Conservation (phyloP, 2,113 vertebrate genomes). For the Motacilla tschutschensis region DNA sequence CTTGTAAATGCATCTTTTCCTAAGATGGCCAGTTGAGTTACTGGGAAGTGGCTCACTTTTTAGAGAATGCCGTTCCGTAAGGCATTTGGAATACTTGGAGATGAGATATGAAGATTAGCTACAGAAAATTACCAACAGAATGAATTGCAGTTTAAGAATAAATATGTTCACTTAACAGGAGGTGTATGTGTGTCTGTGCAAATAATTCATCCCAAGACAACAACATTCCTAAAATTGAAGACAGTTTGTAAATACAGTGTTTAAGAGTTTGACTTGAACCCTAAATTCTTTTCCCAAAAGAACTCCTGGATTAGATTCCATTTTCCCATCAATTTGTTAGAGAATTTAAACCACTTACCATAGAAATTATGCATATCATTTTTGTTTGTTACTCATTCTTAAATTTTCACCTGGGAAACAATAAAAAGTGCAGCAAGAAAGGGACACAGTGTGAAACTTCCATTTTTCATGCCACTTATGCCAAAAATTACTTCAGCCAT, state of each 20-base stretch:
- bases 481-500: slow-evolving; percentile 71
- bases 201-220: neutral
- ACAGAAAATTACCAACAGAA: neutral
- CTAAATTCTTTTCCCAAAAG: neutral
- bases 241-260: neutral
- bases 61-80: neutral
- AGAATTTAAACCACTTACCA: neutral
- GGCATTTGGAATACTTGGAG: neutral
- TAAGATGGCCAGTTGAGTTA: neutral
- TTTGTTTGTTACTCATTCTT: neutral
- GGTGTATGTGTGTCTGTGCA: neutral
- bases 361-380: neutral
- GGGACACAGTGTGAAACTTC: slow-evolving; percentile 54
- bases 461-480: slow-evolving; percentile 81
- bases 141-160: neutral
- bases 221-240: neutral
- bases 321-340: neutral
- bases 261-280: neutral
- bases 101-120: neutral
- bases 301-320: neutral
- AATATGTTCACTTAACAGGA: neutral
- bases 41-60: neutral
- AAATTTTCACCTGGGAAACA: slow-evolving; percentile 19
- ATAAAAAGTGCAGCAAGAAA: neutral
- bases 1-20: neutral